phyloP scores from a whole-genome alignment of 2,113 vertebrate genomes.

The Aegotheles bennettii region DNA sequence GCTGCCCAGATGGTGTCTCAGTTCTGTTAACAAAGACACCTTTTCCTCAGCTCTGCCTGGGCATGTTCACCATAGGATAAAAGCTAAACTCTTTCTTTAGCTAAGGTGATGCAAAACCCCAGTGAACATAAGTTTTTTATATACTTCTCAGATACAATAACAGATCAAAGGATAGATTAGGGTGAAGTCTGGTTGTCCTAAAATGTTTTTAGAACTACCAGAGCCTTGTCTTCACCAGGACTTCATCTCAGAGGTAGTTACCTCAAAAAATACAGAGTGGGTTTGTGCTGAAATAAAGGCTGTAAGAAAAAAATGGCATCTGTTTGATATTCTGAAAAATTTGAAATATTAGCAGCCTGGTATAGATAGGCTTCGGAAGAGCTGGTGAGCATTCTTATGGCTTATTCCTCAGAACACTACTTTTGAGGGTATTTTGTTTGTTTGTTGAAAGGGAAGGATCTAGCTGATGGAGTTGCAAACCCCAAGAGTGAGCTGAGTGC shows the following conservation, averaged over 20 bases:
- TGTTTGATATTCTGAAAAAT: neutral
- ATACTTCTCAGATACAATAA: neutral
- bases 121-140: neutral
- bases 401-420: neutral
- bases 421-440: neutral
- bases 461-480: neutral
- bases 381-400: neutral
- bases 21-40: neutral
- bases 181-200: neutral
- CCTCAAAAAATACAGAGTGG: neutral
- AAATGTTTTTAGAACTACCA: neutral
- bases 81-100: neutral
- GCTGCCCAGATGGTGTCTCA: neutral
- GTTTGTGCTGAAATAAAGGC: neutral
- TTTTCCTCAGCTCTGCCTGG: neutral
- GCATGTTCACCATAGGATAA: neutral
- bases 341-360: neutral
- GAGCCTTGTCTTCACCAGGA: neutral
- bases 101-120: neutral
- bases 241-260: neutral
- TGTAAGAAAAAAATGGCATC: neutral
- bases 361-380: neutral
- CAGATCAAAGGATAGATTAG: neutral
- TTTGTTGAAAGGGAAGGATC: neutral
- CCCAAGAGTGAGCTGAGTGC: neutral